Conservation (phyloP, 92 coral and sea anemone species). For the Muricea muricata region DNA sequence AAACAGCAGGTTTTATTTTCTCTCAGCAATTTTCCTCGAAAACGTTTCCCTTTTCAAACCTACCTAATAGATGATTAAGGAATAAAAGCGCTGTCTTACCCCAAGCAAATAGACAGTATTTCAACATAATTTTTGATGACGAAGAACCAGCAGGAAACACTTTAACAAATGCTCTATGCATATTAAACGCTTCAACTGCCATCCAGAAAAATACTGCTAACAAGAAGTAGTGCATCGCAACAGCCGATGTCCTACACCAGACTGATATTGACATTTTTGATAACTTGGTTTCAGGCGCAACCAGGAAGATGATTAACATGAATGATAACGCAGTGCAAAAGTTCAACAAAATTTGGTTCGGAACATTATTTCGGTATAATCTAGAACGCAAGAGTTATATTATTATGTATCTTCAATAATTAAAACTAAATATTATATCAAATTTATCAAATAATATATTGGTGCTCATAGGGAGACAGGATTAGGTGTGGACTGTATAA, state of each 20-base stretch:
- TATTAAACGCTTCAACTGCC: background rate
- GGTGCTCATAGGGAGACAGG: too few relatives aligned
- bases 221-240: background rate
- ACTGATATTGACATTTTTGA: background rate
- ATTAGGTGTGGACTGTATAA: too few relatives aligned
- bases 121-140: background rate
- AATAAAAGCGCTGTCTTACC: too few relatives aligned
- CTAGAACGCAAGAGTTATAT: background rate
- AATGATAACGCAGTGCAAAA: background rate
- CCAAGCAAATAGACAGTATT: background rate
- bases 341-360: background rate
- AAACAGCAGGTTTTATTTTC: too few relatives aligned
- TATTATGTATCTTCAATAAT: background rate
- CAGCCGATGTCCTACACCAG: background rate
- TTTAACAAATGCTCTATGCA: background rate
- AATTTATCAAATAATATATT: too few relatives aligned
- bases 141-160: background rate
- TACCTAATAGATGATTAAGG: too few relatives aligned
- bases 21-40: too few relatives aligned
- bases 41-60: too few relatives aligned
- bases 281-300: background rate
- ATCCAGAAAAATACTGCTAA: background rate
- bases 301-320: background rate
- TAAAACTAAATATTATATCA: too few relatives aligned
- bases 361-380: background rate